Conservation (phyloP, 2,113 vertebrate species). For the Trochalopteron elliotii region DNA sequence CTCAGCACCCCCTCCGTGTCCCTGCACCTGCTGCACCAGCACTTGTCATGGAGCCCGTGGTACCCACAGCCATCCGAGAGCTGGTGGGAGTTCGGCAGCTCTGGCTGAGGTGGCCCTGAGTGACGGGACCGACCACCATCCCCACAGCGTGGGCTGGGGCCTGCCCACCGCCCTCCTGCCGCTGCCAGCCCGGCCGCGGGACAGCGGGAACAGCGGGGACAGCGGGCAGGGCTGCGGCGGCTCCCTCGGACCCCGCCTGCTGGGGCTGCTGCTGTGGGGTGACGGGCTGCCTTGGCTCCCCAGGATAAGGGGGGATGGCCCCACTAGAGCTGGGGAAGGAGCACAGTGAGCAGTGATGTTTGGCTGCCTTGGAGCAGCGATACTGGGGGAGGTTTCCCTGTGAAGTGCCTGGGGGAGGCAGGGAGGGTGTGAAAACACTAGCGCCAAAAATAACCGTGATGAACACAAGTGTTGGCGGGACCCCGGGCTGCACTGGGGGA, state of each 20-base stretch:
- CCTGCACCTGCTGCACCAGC: not conserved
- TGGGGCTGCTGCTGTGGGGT: fast-evolving
- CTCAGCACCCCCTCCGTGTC: not conserved
- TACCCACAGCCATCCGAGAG: fast-evolving
- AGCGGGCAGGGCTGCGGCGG: not conserved
- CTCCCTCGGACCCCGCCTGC: not conserved
- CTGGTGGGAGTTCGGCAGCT: not conserved
- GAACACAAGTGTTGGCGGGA: not conserved
- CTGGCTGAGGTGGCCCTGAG: not conserved
- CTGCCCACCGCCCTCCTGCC: not conserved
- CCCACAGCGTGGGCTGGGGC: not conserved
- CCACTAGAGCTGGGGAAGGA: not conserved
- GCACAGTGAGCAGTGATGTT: not conserved
- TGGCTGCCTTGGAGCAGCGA: not conserved
- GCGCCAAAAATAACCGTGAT: not conserved
- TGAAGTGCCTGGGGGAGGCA: not conserved
- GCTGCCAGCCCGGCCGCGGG: not conserved
- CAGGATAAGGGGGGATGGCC: not conserved
- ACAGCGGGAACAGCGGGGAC: fast-evolving
- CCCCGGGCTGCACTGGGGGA: not conserved
- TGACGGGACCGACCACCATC: fast-evolving
- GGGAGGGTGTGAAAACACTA: not conserved
- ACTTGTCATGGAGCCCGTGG: fast-evolving
- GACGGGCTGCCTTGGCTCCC: not conserved
- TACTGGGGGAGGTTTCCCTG: conserved; percentile 13